These are phyloP conservation scores for Zoroaster sp. DNA, from an alignment of 53 echinoderm and acorn worm species.

Conservation along the genomic window DNA sequence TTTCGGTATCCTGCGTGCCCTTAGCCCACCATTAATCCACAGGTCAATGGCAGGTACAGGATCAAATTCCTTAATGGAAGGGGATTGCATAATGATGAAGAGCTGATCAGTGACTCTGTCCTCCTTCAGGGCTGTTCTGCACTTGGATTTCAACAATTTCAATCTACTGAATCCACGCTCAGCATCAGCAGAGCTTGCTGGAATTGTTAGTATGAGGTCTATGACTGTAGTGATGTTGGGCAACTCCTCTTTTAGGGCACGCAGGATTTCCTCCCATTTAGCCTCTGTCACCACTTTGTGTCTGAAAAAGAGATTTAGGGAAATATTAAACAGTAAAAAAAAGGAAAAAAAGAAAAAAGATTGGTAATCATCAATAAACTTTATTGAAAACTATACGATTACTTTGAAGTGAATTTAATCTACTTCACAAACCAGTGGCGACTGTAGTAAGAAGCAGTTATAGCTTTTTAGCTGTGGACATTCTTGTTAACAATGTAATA, in stretches of 20 bases:
- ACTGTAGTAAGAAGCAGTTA: not conserved
- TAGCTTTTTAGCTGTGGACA: not conserved
- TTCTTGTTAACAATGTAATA: no score
- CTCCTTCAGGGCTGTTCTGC: not conserved
- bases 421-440: not conserved
- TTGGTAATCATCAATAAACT: not conserved
- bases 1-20: not conserved
- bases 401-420: not conserved
- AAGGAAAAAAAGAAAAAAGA: no score
- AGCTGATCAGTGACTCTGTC: constrained; percentile 13
- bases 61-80: not conserved
- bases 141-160: constrained; percentile 36
- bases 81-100: constrained; percentile 20
- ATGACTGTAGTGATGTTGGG: not conserved
- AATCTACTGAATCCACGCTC: constrained; percentile 52
- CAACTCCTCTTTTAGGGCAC: not conserved
- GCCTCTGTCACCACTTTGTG: constrained; percentile 33
- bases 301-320: not conserved
- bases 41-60: constrained; percentile 23
- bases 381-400: not conserved
- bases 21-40: not conserved
- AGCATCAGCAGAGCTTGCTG: constrained; percentile 44
- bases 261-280: not conserved
- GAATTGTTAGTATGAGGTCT: not conserved
- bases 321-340: not conserved